Base-by-base conservation (phyloP, 2,888 invertebrate genomes). In the Spilosoma lubricipeda region DNA sequence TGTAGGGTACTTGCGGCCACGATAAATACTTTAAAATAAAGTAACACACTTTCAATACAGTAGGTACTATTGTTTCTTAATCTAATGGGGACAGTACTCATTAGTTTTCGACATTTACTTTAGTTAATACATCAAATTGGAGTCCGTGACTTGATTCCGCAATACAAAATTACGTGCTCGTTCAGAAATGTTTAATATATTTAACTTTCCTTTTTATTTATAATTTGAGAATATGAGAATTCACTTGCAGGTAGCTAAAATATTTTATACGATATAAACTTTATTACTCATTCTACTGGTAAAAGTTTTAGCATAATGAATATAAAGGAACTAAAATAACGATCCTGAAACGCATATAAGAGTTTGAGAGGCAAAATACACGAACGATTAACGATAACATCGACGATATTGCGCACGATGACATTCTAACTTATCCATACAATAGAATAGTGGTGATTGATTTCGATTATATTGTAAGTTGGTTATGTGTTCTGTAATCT, bases 21-120 rank as follows among this genome's bases (percentile, higher is more conserved):
- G 30, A 15, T 27, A 63, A 27, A 30, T 30, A 30, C 59, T 30
- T 15, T 30, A 66, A 20, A 67, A 68, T 59, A 67, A 45, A 77
- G 71, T 75, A 84, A 81, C 75, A 68, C 30, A 77, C 80, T 79
- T 74, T 77, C 74, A 78, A 80, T 79, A 73, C 18, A 27, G 63
- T 18, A 18, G 67, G 67, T 78, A 76, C 63, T 67, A 77, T 80
- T 79, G 75, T 86, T 84, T 80, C 78, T 72, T 73, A 78, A 86
- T 79, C 72, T 76, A 78, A 75, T 71, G 59, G 36, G 48, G 45
- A 69, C 68, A 69, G 64, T 72, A 59, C 67, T 71, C 56, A 72
- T 71, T 71, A 74, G 45, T 75, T 77, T 71, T 73, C 30, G 63
- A 2, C 65, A 23, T 72, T 75, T 70, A 70, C 72, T 67, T 72